Base-by-base conservation (phyloP, 2,888 invertebrate species). In the Arge pagana region DNA sequence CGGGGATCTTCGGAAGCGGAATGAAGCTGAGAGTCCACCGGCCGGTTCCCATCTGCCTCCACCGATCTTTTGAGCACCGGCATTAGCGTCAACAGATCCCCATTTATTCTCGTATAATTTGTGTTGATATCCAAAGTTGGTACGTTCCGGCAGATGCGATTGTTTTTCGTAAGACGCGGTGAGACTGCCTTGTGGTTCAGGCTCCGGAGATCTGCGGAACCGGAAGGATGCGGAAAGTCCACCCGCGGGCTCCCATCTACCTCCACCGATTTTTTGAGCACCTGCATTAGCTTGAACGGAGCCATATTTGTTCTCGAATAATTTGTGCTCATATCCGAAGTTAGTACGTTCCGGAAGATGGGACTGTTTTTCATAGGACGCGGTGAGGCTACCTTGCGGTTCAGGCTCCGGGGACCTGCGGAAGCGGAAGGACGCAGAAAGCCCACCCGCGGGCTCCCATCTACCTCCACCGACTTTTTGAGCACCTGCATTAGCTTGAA, bases 261-360 rank as follows among this genome's bases (percentile, higher is more conserved):
- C 8, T 10, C 26, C 26, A 10, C 8, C 7, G n/a, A 10, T 10
- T 26, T 16, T 40, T 16, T 40, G 40, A 8, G 40, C 40, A 16
- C 40, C 40, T 24, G 40, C 40, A 10, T 24, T 24, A 4, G 26
- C 40, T 13, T 16, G 10, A n/a, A 40, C 16, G 4, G 40, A 40
- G 16, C 40, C 40, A 24, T 40, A 26, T 26, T 13, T 40, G 26
- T 40, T 40, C 10, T 40, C 24, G 4, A 40, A 40, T 16, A 40
- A 11, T 13, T 24, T 40, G 40, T 40, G 40, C 40, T 40, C 13
- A 16, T 40, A 40, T 10, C 10, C 26, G 40, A 40, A 4, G 8
- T 24, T 24, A 18, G 19, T 21, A 7, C 26, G 26, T 26, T 26
- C 26, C 26, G 26, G 26, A 10, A 7, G 8, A n/a, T 26, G 7